Evolutionary conservation across 2,113 vertebrate genomes (phyloP), one percentile per base, ranked within the genome.

Genomic region (Brachionichthys hirsutus): DNA sequence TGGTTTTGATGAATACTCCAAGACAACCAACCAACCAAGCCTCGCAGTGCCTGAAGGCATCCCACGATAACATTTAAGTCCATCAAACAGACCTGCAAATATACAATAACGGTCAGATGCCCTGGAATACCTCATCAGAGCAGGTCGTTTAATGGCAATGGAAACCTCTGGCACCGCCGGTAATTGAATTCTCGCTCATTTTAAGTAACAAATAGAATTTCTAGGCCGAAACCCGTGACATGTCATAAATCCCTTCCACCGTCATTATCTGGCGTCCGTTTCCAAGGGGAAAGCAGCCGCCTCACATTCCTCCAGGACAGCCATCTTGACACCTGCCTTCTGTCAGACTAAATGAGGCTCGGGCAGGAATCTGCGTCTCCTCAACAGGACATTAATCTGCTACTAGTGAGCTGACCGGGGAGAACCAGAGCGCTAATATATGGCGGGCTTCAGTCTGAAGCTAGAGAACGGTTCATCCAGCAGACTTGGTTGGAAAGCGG

Each of bases 381-480:
- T 85, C 84, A 85, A 79, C 77, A 75, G 80, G 77, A 84, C 84
- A 87, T 89, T 81, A 87, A 85, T 89, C 87, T 86, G 77, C 66
- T 75, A 57, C 73, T 64, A 80, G 83, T 79, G 62, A 75, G 81
- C 67, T 67, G 82, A 77, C 67, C 75, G 20, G 42, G 67, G 77
- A 80, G 76, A 83, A 81, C 63, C 71, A 42, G 55, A 70, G 72
- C 12, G 55, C 78, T 83, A 80, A 89, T 84, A 72, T 80, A 84
- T 80, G 60, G 59, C 11, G 22, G 54, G 54, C 43, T 77, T 82
- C 52, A 70, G 72, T 62, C 54, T 47, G 52, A 80, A 49, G 75
- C 46, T 12, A 52, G 34, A 65, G 54, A 69, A 78, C 18, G 34
- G 41, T 75, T 73, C 44, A 67, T 75, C 64, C 72, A 54, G 55